A percentile compares a stretch with the other conserved stretches of the same genome.
Conservation (phyloP, 2,888 invertebrate species). For the Calliopum simillimum region DNA sequence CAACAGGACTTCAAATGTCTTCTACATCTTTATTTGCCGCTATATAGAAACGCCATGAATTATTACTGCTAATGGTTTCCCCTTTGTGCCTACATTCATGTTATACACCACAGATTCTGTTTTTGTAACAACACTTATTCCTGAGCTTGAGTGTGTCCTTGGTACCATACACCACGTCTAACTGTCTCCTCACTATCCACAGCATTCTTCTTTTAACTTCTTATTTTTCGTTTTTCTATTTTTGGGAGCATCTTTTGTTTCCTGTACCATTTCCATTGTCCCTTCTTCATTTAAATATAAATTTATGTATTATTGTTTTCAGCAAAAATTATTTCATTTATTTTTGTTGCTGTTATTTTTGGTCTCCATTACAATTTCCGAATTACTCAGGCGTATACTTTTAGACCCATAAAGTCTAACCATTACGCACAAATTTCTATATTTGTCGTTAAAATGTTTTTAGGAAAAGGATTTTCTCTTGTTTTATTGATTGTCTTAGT, state of each 20-base stretch:
- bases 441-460: neutral
- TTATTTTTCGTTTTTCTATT: neutral
- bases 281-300: constrained; percentile 50
- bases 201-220: neutral
- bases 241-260: neutral
- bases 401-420: constrained; percentile 6
- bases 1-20: neutral
- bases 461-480: constrained; percentile 33
- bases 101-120: neutral
- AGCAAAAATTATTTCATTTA: constrained; percentile 61
- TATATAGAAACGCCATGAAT: constrained; percentile 17
- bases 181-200: neutral
- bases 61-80: constrained; percentile 30
- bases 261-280: constrained; percentile 11
- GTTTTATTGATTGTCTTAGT: constrained; percentile 31
- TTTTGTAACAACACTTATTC: neutral
- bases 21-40: constrained; percentile 2
- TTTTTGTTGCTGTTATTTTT: constrained; percentile 40
- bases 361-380: constrained; percentile 9
- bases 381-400: constrained; percentile 27
- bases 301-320: constrained; percentile 62
- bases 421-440: constrained; percentile 1
- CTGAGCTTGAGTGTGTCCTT: neutral
- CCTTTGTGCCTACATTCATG: constrained; percentile 6
- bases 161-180: constrained; percentile 22